Base-by-base conservation (phyloP, 2,113 vertebrate genomes). In the Sapayoa aenigma region DNA sequence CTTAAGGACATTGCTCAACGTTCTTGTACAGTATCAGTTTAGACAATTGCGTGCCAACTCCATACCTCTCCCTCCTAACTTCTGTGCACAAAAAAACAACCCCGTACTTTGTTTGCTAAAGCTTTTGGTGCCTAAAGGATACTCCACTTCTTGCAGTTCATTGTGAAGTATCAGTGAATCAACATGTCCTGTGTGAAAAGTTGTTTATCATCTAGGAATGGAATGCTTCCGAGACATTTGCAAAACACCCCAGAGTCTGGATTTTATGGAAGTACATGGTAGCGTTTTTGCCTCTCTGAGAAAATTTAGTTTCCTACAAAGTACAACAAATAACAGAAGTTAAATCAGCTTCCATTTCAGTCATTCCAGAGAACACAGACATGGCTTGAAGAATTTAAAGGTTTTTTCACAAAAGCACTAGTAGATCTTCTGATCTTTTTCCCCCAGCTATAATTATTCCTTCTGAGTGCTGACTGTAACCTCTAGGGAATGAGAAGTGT, bases 331-430 rank as follows among this genome's bases (percentile, higher is more conserved):
- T 52, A 91, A 63, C 9, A 83, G 63, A 92, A 88, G 84, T 84
- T 60, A 92, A 91, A 83, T 15, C 50, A 91, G 62, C 55, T 42
- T 87, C 59, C 49, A 49, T 93, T 93, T 80, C 92, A 94, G 74
- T 83, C 39, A 55, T 91, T 84, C 35, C 62, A 67, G 81, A 89
- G 39, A 89, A 89, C n/a, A 69, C 13, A 94, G 81, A 47, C 16
- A 21, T n/a, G 25, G 42, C 47, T 89, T 55, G 14, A 92, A 83
- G 67, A 94, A 83, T 59, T 58, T 41, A 44, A 90, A 84, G 25
- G 33, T 41, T 89, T 65, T 95, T 90, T 94, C 69, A 75, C 22
- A 62, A 92, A 92, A 87, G 14, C 46, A 82, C 62, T 91, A 63
- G 77, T 62, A 92, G 76, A 89, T 50, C 63, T 82, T 79, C 56